Evolutionary conservation across 1,140 invertebrate genomes (phyloP).

Genomic region (Diorhabda elongata): DNA sequence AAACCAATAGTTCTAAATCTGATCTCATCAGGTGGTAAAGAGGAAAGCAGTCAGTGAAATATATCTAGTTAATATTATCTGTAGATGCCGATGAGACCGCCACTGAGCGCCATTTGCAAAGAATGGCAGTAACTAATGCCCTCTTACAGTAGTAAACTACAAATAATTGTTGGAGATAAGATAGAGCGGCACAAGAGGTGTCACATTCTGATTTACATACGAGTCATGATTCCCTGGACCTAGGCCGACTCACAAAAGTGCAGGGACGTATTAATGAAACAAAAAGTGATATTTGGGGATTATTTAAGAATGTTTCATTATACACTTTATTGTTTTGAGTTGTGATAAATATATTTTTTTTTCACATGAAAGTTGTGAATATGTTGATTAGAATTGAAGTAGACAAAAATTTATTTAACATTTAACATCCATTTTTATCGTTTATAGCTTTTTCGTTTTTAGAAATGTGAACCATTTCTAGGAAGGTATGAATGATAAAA

Average conservation of each 20-base stretch:
- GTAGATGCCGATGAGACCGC: constrained; percentile 33
- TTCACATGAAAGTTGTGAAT: too few species aligned
- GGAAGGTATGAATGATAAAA: too few species aligned
- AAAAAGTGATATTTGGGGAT: too few species aligned
- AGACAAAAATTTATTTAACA: too few species aligned
- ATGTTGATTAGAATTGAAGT: too few species aligned
- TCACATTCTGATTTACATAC: constrained; percentile 36
- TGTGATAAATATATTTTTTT: too few species aligned
- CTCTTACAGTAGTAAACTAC: constrained; percentile 35
- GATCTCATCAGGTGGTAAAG: constrained; percentile 38
- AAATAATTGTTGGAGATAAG: constrained; percentile 42
- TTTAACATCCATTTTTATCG: too few species aligned
- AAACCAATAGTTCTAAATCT: constrained; percentile 39
- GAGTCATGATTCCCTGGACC: constrained; percentile 24
- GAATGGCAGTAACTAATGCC: constrained; percentile 39
- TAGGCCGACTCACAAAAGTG: constrained; percentile 25
- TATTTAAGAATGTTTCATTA: too few species aligned
- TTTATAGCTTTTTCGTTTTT: too few species aligned
- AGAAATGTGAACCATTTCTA: too few species aligned
- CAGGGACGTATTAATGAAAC: not conserved
- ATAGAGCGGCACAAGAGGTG: constrained; percentile 35
- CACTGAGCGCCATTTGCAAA: constrained; percentile 38
- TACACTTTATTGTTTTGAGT: too few species aligned
- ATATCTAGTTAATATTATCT: constrained; percentile 38
- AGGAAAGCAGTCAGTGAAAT: constrained; percentile 30